Evolutionary conservation across 2,113 vertebrate species (phyloP), one percentile per base, ranked within the genome.

Genomic region (Calidris pugnax): DNA sequence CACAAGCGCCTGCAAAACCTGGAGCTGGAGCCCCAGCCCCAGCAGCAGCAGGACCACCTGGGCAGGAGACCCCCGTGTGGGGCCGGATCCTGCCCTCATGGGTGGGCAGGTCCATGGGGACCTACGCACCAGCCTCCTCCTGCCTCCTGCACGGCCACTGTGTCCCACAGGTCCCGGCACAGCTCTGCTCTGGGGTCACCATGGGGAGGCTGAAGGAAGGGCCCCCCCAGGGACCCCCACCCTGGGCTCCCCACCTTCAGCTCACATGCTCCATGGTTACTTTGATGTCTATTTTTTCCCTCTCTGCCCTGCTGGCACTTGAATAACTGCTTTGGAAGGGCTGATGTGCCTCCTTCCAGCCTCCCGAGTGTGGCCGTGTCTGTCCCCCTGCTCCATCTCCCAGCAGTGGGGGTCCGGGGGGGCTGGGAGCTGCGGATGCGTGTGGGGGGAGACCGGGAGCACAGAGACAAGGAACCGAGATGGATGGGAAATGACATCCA

Each of bases 21-120:
- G 97, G 96, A 96, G 71, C 81, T 90, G 96, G 93, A 97, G 87
- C 80, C 35, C 63, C 82, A 77, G 78, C 60, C 62, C 47, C 80
- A n/a, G 62, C 59, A 0, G 2, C 81, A 87, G 74, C 92, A 81
- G 53, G 85, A 67, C 2, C 64, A 37, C 71, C 64, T n/a, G 68
- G 76, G 47, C 75, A 35, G 1, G 3, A 57, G 67, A 78, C 35
- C 89, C 64, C 51, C 45, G 28, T 3, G 2, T 2, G 0, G 64
- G 69, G 77, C 39, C 27, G 0, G 48, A 90, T 85, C 48, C 77
- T 85, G 74, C 33, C 37, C 57, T 7, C 1, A 1, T 0, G 2
- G 3, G 41, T 51, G 63, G 78, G 41, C 53, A 91, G 62, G 18
- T 14, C 59, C 21, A 2, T 7, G 56, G 81, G 67, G 7, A 56